These are phyloP conservation scores for Troides aeacus DNA, from an alignment of 2,888 invertebrate species.

Conservation along the genomic window DNA sequence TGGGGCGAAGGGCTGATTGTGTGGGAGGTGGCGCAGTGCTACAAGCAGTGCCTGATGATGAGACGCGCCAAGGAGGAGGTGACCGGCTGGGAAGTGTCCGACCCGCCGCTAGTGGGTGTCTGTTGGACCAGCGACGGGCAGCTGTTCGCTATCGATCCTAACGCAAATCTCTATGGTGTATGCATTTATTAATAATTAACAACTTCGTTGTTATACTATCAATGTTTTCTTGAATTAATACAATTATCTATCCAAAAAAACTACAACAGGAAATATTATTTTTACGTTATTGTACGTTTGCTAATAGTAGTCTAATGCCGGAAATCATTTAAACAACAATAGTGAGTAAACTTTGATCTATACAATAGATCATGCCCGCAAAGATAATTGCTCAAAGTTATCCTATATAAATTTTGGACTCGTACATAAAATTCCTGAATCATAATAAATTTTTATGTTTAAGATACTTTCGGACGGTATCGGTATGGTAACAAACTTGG, in stretches of 20 bases:
- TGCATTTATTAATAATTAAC: constrained; percentile 35
- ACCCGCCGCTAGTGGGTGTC: constrained; percentile 51
- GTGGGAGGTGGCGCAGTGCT: constrained; percentile 73
- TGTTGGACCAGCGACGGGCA: constrained; percentile 68
- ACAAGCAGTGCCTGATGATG: constrained; percentile 60
- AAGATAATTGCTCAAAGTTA: too few species aligned
- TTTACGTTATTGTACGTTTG: too few species aligned
- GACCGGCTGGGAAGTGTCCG: constrained; percentile 54
- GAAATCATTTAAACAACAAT: too few species aligned
- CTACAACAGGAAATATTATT: too few species aligned
- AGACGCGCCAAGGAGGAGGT: constrained; percentile 53
- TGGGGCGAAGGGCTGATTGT: constrained; percentile 67
- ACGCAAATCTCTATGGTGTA: constrained; percentile 61
- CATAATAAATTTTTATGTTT: background rate
- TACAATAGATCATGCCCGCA: too few species aligned
- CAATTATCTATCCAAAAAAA: too few species aligned
- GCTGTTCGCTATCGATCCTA: constrained; percentile 61
- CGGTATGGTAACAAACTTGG: constrained; percentile 57
- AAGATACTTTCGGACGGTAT: constrained; percentile 66
- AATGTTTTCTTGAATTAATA: too few species aligned
- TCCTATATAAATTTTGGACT: too few species aligned
- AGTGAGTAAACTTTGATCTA: too few species aligned
- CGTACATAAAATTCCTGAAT: too few species aligned
- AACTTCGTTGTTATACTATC: too few species aligned
- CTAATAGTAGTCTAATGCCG: too few species aligned